These are phyloP conservation scores for Drosophila tropicalis DNA, from an alignment of 1,140 invertebrate species.

Conservation along the genomic window DNA sequence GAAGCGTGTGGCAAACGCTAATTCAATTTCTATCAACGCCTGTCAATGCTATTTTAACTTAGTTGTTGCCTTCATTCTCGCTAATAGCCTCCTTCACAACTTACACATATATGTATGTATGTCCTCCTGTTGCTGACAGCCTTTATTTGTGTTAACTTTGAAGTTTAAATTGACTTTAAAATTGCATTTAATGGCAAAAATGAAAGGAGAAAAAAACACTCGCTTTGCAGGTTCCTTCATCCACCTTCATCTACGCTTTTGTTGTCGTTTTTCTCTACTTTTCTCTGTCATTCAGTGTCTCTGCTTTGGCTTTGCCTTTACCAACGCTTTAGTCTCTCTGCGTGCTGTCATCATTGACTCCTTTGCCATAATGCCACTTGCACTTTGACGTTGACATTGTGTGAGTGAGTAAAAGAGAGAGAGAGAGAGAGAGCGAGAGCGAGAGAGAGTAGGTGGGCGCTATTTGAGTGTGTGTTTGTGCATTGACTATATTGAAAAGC, in stretches of 20 bases:
- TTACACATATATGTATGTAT: no score
- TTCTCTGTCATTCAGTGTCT: slow-evolving; percentile 49
- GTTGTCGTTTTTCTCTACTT: slow-evolving; percentile 26
- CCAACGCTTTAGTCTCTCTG: slow-evolving; percentile 10
- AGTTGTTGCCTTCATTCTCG: slow-evolving; percentile 11
- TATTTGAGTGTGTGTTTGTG: slow-evolving; percentile 26
- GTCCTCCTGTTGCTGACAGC: slow-evolving; percentile 59
- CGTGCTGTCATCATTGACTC: slow-evolving; percentile 53
- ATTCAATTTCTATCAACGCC: slow-evolving; percentile 69
- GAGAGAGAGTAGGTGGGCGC: slow-evolving; percentile 3
- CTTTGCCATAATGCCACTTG: slow-evolving; percentile 75
- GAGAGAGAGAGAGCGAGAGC: neutral
- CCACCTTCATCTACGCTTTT: slow-evolving; percentile 14
- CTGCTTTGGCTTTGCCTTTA: slow-evolving; percentile 35
- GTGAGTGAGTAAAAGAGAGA: slow-evolving; percentile 29
- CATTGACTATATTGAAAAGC: slow-evolving; percentile 60
- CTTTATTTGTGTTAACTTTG: slow-evolving; percentile 72
- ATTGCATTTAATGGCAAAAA: slow-evolving; percentile 71
- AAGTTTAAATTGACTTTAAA: slow-evolving; percentile 76
- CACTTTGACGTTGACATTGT: slow-evolving; percentile 77
- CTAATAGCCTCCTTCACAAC: slow-evolving; percentile 36
- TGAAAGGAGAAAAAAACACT: slow-evolving; percentile 14
- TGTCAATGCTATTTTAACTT: slow-evolving; percentile 64
- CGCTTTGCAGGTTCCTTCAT: slow-evolving; percentile 16
- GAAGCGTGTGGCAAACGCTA: slow-evolving; percentile 57